Conservation (phyloP, 2,797 vertebrate genomes). For the Ctenochaetus hawaiiensis region DNA sequence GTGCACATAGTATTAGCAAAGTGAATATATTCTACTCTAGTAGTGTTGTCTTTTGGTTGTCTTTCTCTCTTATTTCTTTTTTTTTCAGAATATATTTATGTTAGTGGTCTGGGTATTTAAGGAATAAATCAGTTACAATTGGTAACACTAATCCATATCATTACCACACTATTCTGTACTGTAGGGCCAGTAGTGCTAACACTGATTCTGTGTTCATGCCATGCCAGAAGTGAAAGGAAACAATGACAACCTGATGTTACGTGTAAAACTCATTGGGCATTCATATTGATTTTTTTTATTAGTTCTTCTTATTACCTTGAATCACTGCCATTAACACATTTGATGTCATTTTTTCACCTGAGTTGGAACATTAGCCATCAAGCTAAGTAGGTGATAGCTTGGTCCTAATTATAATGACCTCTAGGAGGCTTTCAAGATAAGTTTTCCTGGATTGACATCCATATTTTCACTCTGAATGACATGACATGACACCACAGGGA, state of each 20-base stretch:
- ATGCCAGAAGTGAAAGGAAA: constrained; percentile 28
- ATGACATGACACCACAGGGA: constrained; percentile 24
- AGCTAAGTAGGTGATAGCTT: neutral
- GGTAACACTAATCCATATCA: constrained; percentile 24
- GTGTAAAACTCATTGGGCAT: neutral
- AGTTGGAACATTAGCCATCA: neutral
- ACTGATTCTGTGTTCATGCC: constrained; percentile 32
- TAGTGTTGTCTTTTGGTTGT: neutral
- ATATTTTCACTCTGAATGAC: constrained; percentile 18
- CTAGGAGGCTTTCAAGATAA: neutral
- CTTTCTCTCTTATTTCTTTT: neutral
- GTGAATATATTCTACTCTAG: constrained; percentile 8
- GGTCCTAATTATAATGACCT: neutral
- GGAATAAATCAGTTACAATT: constrained; percentile 26
- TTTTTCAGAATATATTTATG: neutral
- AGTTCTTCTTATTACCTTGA: neutral
- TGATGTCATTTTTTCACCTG: neutral
- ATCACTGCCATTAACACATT: neutral
- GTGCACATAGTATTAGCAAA: constrained; percentile 12
- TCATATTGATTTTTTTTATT: neutral
- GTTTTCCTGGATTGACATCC: neutral
- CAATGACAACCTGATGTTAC: neutral
- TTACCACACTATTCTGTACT: neutral
- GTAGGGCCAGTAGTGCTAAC: neutral
- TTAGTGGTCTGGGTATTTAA: constrained; percentile 9